Conservation (phyloP, 2,888 invertebrate genomes). For the Agonum fuliginosum region DNA sequence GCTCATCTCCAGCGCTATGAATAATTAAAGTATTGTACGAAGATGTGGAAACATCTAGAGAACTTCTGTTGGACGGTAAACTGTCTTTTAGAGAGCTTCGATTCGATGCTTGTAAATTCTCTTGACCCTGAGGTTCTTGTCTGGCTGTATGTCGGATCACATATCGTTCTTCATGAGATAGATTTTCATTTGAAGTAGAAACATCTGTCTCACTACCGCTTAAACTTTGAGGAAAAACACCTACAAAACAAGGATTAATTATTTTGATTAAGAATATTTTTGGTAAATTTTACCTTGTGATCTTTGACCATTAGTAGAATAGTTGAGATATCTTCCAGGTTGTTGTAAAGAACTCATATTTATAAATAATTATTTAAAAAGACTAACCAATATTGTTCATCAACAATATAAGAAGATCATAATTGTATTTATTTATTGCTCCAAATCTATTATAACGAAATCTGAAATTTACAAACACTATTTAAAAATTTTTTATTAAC, state of each 20-base stretch:
- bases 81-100: slow-evolving; percentile 78
- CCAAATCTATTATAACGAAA: slow-evolving; percentile 57
- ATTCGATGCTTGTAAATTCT: slow-evolving; percentile 80
- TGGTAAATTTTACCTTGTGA: slow-evolving; percentile 53
- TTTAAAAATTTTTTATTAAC: slow-evolving; percentile 1
- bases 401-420: slow-evolving; percentile 58
- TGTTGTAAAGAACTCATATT: slow-evolving; percentile 67
- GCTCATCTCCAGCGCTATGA: slow-evolving; percentile 84
- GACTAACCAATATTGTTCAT: slow-evolving; percentile 54
- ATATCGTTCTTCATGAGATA: slow-evolving; percentile 89
- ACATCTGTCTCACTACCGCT: slow-evolving; percentile 94
- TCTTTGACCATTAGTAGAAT: slow-evolving; percentile 44
- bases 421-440: slow-evolving; percentile 36
- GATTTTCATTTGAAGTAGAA: slow-evolving; percentile 92
- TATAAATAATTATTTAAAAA: slow-evolving; percentile 41
- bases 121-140: slow-evolving; percentile 95
- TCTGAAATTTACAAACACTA: slow-evolving; percentile 32
- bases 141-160: slow-evolving; percentile 87
- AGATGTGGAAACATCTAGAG: slow-evolving; percentile 84
- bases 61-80: slow-evolving; percentile 79
- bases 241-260: slow-evolving; percentile 64
- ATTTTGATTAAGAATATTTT: background rate
- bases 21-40: slow-evolving; percentile 90
- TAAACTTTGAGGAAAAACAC: slow-evolving; percentile 83
- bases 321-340: slow-evolving; percentile 62